A percentile compares a stretch with the other conserved stretches of the same genome.
These are phyloP conservation scores for Illadopsis cleaveri DNA, from an alignment of 2,113 vertebrate species.

Conservation along the genomic window DNA sequence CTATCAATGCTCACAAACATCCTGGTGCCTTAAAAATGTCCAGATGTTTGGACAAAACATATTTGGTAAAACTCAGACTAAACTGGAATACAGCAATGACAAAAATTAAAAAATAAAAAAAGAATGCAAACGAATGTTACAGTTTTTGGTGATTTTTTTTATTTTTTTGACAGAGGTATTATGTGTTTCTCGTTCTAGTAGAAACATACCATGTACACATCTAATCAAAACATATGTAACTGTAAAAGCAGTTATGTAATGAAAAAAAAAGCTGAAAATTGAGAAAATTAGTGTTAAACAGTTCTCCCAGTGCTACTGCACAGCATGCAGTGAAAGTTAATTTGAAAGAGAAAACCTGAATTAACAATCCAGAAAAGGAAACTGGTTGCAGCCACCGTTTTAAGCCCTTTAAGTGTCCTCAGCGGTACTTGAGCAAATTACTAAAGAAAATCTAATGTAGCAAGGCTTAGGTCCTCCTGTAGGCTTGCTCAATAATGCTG, in stretches of 20 bases:
- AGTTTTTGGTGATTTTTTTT: neutral
- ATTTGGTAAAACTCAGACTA: neutral
- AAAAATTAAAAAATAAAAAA: neutral
- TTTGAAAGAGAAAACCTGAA: conserved; percentile 86
- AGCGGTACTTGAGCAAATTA: conserved; percentile 91
- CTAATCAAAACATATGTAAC: conserved; percentile 74
- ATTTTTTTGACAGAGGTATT: neutral
- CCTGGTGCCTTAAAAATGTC: neutral
- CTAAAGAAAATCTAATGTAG: conserved; percentile 91
- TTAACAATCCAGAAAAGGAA: conserved; percentile 88
- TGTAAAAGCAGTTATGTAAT: conserved; percentile 70
- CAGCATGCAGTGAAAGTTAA: conserved; percentile 81
- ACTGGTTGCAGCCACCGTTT: conserved; percentile 84
- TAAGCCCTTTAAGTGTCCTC: conserved; percentile 89
- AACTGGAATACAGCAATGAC: neutral
- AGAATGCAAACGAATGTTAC: neutral
- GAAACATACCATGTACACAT: neutral
- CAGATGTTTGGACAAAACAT: neutral
- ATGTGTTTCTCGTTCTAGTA: neutral
- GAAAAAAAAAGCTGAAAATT: conserved; percentile 68
- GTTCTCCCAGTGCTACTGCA: conserved; percentile 72
- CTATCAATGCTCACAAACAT: neutral
- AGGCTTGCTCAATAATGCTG: conserved; percentile 89
- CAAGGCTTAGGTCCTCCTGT: conserved; percentile 83
- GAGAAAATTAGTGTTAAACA: conserved; percentile 81